phyloP scores from a whole-genome alignment of 2,888 invertebrate species.

The Junonia oenone region DNA sequence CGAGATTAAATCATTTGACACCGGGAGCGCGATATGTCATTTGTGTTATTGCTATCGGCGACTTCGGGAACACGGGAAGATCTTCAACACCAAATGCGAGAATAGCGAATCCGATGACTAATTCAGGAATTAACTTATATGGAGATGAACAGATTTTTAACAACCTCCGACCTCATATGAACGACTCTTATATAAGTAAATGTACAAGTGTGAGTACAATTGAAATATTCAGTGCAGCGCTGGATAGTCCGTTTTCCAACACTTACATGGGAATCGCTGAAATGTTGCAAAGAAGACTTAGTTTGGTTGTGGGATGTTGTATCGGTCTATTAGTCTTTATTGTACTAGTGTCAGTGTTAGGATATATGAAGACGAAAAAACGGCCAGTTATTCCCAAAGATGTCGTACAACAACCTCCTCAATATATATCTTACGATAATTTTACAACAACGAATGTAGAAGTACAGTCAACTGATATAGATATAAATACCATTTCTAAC shows the following conservation, averaged over 20 bases:
- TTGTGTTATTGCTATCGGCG: slow-evolving; percentile 92
- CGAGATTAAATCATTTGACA: slow-evolving; percentile 85
- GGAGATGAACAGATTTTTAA: slow-evolving; percentile 81
- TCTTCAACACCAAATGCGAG: slow-evolving; percentile 73
- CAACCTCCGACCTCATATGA: slow-evolving; percentile 59
- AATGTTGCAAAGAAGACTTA: slow-evolving; percentile 88
- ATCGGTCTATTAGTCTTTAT: slow-evolving; percentile 92
- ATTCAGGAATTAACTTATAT: slow-evolving; percentile 59
- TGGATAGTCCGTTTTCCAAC: slow-evolving; percentile 79
- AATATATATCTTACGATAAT: slow-evolving; percentile 87
- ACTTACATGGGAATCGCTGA: slow-evolving; percentile 86
- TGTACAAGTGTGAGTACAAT: slow-evolving; percentile 88
- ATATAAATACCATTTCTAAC: slow-evolving; percentile 66
- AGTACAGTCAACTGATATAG: slow-evolving; percentile 65
- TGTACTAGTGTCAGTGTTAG: slow-evolving; percentile 89
- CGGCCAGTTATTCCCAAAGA: slow-evolving; percentile 87
- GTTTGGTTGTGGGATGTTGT: slow-evolving; percentile 91
- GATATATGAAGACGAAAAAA: slow-evolving; percentile 91
- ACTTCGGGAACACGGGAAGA: slow-evolving; percentile 72
- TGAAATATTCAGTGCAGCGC: slow-evolving; percentile 83
- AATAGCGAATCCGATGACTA: slow-evolving; percentile 58
- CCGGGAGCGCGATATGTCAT: slow-evolving; percentile 91
- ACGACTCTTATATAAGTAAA: slow-evolving; percentile 86
- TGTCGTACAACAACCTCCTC: slow-evolving; percentile 84
- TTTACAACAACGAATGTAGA: slow-evolving; percentile 62